Evolutionary conservation across 2,113 vertebrate species (phyloP).

Genomic region (Sturnus vulgaris): DNA sequence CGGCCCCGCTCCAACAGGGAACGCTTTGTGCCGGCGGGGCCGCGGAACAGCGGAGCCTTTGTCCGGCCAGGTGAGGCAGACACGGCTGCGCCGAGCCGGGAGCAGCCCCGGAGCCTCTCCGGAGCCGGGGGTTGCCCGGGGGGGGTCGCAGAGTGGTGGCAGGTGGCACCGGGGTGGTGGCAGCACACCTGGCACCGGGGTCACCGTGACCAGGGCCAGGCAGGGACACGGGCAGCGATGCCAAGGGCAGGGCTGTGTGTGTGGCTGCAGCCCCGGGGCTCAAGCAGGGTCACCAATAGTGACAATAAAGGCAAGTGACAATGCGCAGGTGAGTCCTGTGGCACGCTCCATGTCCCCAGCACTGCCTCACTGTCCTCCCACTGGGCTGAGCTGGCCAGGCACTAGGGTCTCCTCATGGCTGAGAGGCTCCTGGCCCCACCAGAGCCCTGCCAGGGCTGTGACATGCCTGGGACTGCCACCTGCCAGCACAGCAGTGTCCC

Average conservation of each 20-base stretch:
- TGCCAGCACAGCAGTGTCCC: not conserved
- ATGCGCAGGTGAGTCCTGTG: fast-evolving
- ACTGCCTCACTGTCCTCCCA: fast-evolving
- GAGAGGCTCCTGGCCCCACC: not conserved
- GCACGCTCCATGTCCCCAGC: fast-evolving
- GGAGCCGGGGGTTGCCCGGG: not conserved
- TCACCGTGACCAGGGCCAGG: not conserved
- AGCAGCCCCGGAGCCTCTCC: not conserved
- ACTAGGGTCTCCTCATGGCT: fast-evolving
- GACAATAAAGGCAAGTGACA: not conserved
- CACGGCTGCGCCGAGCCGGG: fast-evolving
- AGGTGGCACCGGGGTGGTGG: not conserved
- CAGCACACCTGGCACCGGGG: fast-evolving
- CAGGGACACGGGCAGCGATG: fast-evolving
- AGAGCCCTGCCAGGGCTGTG: not conserved
- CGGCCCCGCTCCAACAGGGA: not conserved
- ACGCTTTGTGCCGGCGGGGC: not conserved
- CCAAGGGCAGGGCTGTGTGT: fast-evolving
- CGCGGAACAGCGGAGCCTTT: slow-evolving; percentile 7
- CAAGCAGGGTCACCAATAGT: fast-evolving
- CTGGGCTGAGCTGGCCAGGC: fast-evolving
- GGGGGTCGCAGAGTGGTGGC: not conserved
- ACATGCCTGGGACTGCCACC: not conserved
- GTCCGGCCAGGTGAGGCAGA: not conserved
- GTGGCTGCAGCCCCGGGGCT: fast-evolving